phyloP scores from a whole-genome alignment of 2,797 vertebrate species.

The Pseudomugil tenellus region DNA sequence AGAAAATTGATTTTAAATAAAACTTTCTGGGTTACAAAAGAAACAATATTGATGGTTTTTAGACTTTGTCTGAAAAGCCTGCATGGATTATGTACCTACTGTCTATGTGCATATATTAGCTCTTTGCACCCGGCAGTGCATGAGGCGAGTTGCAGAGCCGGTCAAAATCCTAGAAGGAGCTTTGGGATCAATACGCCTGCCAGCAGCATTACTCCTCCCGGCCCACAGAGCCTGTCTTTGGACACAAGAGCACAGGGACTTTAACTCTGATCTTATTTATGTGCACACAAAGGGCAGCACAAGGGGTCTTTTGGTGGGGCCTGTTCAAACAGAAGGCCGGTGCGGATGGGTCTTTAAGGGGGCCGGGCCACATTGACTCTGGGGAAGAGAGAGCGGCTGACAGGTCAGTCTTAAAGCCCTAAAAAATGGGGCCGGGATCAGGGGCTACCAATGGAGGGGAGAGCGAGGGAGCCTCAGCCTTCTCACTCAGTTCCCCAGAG shows the following conservation, averaged over 20 bases:
- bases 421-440: constrained; percentile 78
- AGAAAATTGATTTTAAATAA: not conserved
- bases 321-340: constrained; percentile 83
- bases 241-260: constrained; percentile 80
- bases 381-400: constrained; percentile 78
- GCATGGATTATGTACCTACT: not conserved
- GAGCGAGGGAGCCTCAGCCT: constrained; percentile 53
- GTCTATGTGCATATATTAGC: constrained; percentile 5
- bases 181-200: constrained; percentile 81
- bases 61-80: not conserved
- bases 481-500: constrained; percentile 70
- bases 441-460: constrained; percentile 60
- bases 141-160: constrained; percentile 30
- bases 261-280: constrained; percentile 86
- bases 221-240: constrained; percentile 69
- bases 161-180: constrained; percentile 49
- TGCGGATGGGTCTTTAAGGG: constrained; percentile 77
- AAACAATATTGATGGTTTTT: not conserved
- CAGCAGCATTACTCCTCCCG: constrained; percentile 78
- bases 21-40: not conserved
- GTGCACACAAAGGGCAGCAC: constrained; percentile 81
- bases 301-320: constrained; percentile 77
- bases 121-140: constrained; percentile 14
- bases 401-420: constrained; percentile 79
- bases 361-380: constrained; percentile 78